A percentile compares a stretch with the other conserved stretches of the same genome.
These are phyloP conservation scores for Anhinga anhinga DNA, from an alignment of 2,113 vertebrate species.

Conservation along the genomic window DNA sequence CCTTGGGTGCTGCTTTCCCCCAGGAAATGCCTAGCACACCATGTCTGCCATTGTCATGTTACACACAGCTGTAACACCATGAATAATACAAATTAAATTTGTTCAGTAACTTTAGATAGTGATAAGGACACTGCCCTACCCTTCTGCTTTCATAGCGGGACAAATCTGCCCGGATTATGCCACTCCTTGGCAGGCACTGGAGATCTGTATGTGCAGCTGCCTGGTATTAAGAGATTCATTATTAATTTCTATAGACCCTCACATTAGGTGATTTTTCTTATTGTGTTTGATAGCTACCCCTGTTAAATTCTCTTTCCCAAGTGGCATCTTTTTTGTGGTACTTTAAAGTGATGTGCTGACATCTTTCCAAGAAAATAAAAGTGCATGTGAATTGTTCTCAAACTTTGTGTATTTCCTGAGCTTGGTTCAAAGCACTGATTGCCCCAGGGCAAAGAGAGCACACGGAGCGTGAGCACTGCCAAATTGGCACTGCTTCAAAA, in stretches of 20 bases:
- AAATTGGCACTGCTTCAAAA: not conserved
- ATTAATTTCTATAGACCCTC: slow-evolving; percentile 1
- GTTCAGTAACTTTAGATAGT: not conserved
- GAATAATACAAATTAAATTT: not conserved
- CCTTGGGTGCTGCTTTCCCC: not conserved
- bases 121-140: not conserved
- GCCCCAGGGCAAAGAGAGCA: not conserved
- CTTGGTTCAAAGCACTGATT: not conserved
- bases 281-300: not conserved
- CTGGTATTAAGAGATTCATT: not conserved
- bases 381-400: not conserved
- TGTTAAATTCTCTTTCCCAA: not conserved
- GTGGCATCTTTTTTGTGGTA: not conserved
- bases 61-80: not conserved
- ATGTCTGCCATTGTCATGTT: fast-evolving
- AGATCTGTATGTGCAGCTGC: not conserved
- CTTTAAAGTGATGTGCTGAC: not conserved
- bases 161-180: not conserved
- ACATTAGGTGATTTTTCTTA: not conserved
- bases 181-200: slow-evolving; percentile 21
- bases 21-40: not conserved
- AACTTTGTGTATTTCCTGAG: not conserved
- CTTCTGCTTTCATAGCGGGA: not conserved
- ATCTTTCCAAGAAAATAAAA: not conserved
- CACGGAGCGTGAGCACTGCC: not conserved